A percentile compares a stretch with the other conserved stretches of the same genome.
phyloP scores from a whole-genome alignment of 2,888 invertebrate genomes.

The Pseudoips prasinana region DNA sequence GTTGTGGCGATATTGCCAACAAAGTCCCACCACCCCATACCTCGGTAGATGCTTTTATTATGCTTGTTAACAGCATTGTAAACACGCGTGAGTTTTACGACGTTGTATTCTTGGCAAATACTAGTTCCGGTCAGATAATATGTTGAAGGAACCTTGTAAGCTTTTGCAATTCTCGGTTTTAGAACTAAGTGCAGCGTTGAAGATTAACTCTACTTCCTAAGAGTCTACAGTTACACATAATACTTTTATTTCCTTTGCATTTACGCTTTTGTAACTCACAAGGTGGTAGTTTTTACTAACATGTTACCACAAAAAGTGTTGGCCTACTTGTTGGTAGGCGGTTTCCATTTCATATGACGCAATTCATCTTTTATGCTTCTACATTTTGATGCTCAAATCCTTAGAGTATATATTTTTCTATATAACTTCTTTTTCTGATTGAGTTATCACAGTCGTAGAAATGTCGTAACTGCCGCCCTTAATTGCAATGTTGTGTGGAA shows the following conservation, averaged over 20 bases:
- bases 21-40: constrained; percentile 21
- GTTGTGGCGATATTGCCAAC: constrained; percentile 31
- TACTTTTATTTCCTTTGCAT: no score
- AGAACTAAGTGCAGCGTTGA: neutral
- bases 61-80: constrained; percentile 54
- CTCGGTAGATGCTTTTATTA: constrained; percentile 47
- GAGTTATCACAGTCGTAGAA: constrained; percentile 20
- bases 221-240: neutral
- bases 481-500: constrained; percentile 25
- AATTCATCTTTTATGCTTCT: no score
- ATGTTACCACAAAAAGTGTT: no score
- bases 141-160: constrained; percentile 11
- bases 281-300: no score
- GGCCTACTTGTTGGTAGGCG: no score
- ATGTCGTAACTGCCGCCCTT: constrained; percentile 13
- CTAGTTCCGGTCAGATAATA: constrained; percentile 40
- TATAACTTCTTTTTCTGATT: constrained; percentile 8
- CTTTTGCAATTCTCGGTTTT: constrained; percentile 3
- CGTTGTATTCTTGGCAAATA: constrained; percentile 47
- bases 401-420: no score
- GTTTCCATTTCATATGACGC: no score
- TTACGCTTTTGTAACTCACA: no score
- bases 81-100: constrained; percentile 55
- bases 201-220: neutral
- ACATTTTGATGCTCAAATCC: no score